Evolutionary conservation across 2,113 vertebrate genomes (phyloP).

Genomic region (Solea senegalensis): DNA sequence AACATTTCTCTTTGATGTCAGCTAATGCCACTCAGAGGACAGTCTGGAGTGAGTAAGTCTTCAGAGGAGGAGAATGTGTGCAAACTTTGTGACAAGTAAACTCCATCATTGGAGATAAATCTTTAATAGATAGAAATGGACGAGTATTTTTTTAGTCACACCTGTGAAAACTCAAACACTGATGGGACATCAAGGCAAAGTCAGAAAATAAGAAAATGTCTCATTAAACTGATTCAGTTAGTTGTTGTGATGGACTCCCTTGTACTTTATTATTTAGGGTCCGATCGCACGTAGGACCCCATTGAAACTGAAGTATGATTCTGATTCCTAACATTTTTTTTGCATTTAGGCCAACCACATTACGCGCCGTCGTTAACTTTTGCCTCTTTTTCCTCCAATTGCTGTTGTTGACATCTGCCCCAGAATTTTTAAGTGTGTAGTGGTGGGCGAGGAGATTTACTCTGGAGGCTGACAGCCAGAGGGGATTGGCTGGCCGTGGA

Average conservation of each 20-base stretch:
- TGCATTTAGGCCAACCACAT: no score
- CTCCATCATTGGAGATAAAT: not conserved
- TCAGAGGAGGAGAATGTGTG: not conserved
- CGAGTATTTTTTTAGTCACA: no score
- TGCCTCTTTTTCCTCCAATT: slow-evolving; percentile 34
- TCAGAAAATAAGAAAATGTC: no score
- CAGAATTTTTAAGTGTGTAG: slow-evolving; percentile 2
- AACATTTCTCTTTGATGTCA: not conserved
- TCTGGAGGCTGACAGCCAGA: slow-evolving; percentile 51
- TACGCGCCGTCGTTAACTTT: no score
- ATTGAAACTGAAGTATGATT: no score
- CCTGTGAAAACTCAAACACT: no score
- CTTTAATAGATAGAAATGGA: not conserved
- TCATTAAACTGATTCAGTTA: no score
- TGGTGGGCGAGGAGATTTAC: slow-evolving; percentile 37
- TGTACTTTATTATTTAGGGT: no score
- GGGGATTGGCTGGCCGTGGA: slow-evolving; percentile 54
- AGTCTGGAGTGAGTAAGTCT: not conserved
- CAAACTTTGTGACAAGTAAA: not conserved
- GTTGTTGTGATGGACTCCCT: no score
- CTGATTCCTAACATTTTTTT: not conserved
- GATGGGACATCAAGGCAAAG: no score
- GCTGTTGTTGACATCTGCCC: slow-evolving; percentile 58
- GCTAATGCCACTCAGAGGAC: not conserved
- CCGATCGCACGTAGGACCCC: no score